Evolutionary conservation across 1,140 invertebrate species (phyloP), one percentile per base, ranked within the genome.

Genomic region (Eufriesea mexicana): DNA sequence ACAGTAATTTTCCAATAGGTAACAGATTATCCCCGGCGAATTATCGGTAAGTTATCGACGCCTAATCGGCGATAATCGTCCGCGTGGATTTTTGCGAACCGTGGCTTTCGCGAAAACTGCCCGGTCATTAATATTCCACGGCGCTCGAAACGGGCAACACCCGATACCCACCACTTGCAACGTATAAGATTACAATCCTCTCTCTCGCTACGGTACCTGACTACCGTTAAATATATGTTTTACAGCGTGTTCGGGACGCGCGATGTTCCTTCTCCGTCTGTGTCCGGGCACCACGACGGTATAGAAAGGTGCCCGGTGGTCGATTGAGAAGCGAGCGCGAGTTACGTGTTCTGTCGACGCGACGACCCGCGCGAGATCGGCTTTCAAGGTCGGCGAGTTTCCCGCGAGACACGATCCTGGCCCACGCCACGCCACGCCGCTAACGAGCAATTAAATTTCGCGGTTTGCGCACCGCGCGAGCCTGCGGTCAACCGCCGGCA

Each of bases 221-320:
- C 86, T 88, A 88, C 86, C 86, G 86, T 88, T 88, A 88, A 88
- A 87, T 88, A 88, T 88, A 88, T 87, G 83, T 88, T 88, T 88
- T 88, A 88, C 86, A 87, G 62, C 77, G 73, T 84, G 77, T 85
- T 88, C 82, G n/a, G 47, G 20, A 28, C 68, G 25, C 45, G n/a
- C 16, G 68, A 25, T 49, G 25, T 45, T 70, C 47, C 12, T 14
- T 70, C 23, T 51, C 68, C 16, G 14, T 28, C 28, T 20, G 1
- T 28, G 35, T 6, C 28, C 47, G 67, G 23, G n/a, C 9, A 8
- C n/a, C 12, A n/a, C 16, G 28, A 20, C 2, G 35, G 61, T 67
- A 86, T 79, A 62, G 84, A 57, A 71, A 62, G 78, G 55, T 64
- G 55, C 55, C 61, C 47, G n/a, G 9, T 18, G 35, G 57, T 14